Evolutionary conservation across 2,888 invertebrate species (phyloP).

Genomic region (Molanna angustata): DNA sequence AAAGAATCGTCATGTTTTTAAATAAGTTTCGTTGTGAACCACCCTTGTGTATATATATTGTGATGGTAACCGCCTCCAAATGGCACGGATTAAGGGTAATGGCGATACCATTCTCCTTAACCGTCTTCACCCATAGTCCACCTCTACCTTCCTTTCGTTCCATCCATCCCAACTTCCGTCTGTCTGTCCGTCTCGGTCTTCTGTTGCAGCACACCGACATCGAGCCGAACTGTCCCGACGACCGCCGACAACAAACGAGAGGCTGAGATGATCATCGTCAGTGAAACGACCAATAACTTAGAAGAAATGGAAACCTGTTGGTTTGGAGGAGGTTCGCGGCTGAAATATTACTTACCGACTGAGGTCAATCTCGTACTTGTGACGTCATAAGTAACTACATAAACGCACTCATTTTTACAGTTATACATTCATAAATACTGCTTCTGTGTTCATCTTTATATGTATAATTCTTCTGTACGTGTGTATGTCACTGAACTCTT

Average conservation of each 20-base stretch:
- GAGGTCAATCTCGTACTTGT: no score
- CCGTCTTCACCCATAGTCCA: constrained; percentile 37
- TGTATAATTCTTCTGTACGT: no score
- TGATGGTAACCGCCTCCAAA: constrained; percentile 49
- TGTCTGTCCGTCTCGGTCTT: no score
- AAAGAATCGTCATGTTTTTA: no score
- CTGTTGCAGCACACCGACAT: no score
- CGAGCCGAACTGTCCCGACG: constrained; percentile 1
- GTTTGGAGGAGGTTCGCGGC: constrained; percentile 8
- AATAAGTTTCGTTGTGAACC: constrained; percentile 15
- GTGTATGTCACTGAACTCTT: no score
- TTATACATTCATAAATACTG: no score
- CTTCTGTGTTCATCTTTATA: no score
- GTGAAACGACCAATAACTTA: constrained; percentile 32
- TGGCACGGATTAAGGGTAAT: constrained; percentile 56
- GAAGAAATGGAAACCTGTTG: constrained; percentile 31
- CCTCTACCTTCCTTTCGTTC: not conserved
- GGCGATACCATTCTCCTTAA: constrained; percentile 54
- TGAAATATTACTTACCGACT: constrained; percentile 16
- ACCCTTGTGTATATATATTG: constrained; percentile 28
- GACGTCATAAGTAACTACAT: constrained; percentile 5
- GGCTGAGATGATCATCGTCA: constrained; percentile 26
- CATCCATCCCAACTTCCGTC: constrained; percentile 12
- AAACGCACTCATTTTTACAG: no score
- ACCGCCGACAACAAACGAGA: constrained; percentile 16